Conservation (phyloP, 2,797 vertebrate species). For the Lycodopsis pacificus region DNA sequence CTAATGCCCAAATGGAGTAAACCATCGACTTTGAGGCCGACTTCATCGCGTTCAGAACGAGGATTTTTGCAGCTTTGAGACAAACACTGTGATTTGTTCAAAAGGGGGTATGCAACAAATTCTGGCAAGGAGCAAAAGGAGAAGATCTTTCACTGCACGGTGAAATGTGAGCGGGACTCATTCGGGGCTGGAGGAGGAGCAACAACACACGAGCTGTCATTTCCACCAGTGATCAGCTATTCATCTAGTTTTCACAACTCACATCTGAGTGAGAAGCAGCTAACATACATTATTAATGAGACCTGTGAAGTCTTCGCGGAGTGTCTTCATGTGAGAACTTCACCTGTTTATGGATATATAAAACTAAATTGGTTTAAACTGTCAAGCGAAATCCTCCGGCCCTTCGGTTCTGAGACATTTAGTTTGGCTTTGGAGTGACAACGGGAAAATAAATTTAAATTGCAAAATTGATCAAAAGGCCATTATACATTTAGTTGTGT, state of each 20-base stretch:
- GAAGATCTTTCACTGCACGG: neutral
- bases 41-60: neutral
- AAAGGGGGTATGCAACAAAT: neutral
- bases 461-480: neutral
- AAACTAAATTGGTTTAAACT: conserved; percentile 8
- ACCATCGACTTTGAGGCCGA: neutral
- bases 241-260: conserved; percentile 18
- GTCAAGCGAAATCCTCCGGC: neutral
- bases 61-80: conserved; percentile 4
- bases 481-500: neutral
- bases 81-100: conserved; percentile 11
- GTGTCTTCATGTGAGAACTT: neutral
- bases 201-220: conserved; percentile 13
- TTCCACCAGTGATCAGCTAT: conserved; percentile 19
- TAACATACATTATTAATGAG: neutral
- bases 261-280: neutral
- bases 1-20: conserved; percentile 10
- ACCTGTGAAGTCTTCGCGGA: neutral
- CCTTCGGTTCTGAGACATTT: neutral
- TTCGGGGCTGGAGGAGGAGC: neutral
- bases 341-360: conserved; percentile 16
- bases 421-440: neutral
- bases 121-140: neutral
- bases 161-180: neutral
- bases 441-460: neutral